Percentiles rank a stretch among this genome's conserved stretches.
phyloP scores from a whole-genome alignment of 2,797 vertebrate genomes.

The Melanotaenia pygmaea region DNA sequence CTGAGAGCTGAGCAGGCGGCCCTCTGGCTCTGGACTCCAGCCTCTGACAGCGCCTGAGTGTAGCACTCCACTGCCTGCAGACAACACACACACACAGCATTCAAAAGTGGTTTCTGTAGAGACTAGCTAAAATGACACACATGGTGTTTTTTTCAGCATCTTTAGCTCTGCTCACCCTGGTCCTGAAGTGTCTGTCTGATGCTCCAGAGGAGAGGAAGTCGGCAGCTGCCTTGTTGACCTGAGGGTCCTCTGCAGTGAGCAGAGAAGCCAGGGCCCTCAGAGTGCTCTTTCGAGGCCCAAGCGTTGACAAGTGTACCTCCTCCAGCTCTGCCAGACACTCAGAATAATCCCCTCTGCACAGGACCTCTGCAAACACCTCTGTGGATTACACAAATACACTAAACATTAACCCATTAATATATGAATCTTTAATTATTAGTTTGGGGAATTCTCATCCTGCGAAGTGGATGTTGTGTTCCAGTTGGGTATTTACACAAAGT shows the following conservation, averaged over 20 bases:
- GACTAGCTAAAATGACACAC: not conserved
- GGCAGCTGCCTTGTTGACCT: constrained; percentile 84
- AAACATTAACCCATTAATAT: not conserved
- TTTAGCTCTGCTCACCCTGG: constrained; percentile 84
- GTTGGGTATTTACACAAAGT: not conserved
- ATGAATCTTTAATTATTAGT: not conserved
- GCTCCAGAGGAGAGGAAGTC: constrained; percentile 86
- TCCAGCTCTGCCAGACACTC: constrained; percentile 82
- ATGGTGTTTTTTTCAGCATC: not conserved
- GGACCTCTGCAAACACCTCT: constrained; percentile 86
- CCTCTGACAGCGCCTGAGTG: constrained; percentile 91
- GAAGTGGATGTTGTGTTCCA: rapidly evolving
- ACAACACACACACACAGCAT: constrained; percentile 52
- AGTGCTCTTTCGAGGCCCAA: constrained; percentile 86
- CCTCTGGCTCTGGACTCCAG: constrained; percentile 88
- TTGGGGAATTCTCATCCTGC: not conserved
- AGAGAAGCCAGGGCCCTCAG: constrained; percentile 88
- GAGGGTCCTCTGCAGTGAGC: constrained; percentile 84
- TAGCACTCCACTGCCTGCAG: constrained; percentile 91
- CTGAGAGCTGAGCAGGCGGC: constrained; percentile 91
- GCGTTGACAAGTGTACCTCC: constrained; percentile 79
- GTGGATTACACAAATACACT: constrained; percentile 24
- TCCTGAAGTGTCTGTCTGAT: constrained; percentile 86
- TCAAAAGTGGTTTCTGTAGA: constrained; percentile 15
- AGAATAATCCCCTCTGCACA: constrained; percentile 82